Evolutionary conservation across 2,888 invertebrate species (phyloP).

Genomic region (Rhagonycha lutea): DNA sequence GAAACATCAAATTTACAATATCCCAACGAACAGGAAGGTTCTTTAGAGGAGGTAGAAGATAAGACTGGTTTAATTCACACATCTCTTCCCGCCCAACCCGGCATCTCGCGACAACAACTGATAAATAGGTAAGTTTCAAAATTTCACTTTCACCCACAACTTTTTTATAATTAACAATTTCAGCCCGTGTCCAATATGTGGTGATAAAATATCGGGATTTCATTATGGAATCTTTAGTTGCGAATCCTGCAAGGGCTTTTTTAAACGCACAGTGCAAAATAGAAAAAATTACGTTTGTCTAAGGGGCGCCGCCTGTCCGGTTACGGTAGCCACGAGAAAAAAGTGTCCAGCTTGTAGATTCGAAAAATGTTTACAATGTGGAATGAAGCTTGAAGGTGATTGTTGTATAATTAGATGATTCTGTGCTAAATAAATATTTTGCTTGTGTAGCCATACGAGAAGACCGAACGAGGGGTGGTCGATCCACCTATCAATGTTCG

Average conservation of each 20-base stretch:
- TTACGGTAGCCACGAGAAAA: slow-evolving; percentile 90
- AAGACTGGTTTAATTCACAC: slow-evolving; percentile 53
- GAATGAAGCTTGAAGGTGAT: slow-evolving; percentile 93
- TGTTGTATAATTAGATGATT: not conserved
- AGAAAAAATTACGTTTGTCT: slow-evolving; percentile 95
- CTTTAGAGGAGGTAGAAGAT: slow-evolving; percentile 58
- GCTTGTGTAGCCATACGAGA: slow-evolving; percentile 79
- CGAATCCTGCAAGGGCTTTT: slow-evolving; percentile 97
- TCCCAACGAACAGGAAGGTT: slow-evolving; percentile 49
- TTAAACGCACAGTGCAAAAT: slow-evolving; percentile 98
- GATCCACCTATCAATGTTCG: slow-evolving; percentile 94
- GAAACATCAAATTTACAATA: slow-evolving; percentile 39
- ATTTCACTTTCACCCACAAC: not conserved
- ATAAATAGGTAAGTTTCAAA: slow-evolving; percentile 68
- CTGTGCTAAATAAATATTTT: not conserved
- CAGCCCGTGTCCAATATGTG: slow-evolving; percentile 94
- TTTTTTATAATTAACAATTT: slow-evolving; percentile 33
- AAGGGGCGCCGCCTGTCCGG: slow-evolving; percentile 87
- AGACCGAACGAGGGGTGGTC: slow-evolving; percentile 91
- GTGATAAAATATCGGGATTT: slow-evolving; percentile 94
- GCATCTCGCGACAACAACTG: slow-evolving; percentile 85
- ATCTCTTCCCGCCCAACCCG: slow-evolving; percentile 68
- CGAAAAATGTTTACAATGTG: slow-evolving; percentile 92
- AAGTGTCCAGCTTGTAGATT: slow-evolving; percentile 97
- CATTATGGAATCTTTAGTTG: slow-evolving; percentile 98